phyloP scores from a whole-genome alignment of 2,797 vertebrate genomes.

The Erethizon dorsatum region DNA sequence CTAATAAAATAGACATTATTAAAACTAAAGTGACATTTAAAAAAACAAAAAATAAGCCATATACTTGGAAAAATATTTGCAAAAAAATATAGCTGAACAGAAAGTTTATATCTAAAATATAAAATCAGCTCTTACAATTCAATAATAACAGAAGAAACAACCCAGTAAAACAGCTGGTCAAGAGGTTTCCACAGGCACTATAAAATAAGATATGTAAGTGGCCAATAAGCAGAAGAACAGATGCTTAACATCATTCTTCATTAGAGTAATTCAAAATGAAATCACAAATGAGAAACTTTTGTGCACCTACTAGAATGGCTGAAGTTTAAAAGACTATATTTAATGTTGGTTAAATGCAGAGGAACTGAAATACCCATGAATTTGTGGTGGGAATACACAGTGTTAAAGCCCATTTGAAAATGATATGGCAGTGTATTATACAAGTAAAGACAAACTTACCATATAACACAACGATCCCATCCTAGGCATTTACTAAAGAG shows the following conservation, averaged over 20 bases:
- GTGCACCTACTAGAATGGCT: background rate
- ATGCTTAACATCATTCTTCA: background rate
- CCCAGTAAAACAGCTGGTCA: conserved; percentile 10
- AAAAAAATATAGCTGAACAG: conserved; percentile 15
- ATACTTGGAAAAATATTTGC: conserved; percentile 47
- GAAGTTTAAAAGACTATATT: conserved; percentile 42
- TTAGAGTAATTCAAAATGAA: conserved; percentile 47
- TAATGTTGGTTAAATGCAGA: conserved; percentile 13
- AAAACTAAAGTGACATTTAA: conserved; percentile 50
- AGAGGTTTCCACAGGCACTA: background rate
- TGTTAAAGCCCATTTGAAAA: conserved; percentile 30
- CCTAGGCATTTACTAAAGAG: background rate
- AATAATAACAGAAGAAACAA: conserved; percentile 55
- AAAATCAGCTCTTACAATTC: background rate
- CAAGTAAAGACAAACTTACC: conserved; percentile 44
- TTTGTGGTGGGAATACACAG: conserved; percentile 43
- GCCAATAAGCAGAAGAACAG: background rate
- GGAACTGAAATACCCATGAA: background rate
- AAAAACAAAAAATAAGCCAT: conserved; percentile 27
- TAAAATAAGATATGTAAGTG: conserved; percentile 20
- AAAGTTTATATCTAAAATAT: conserved; percentile 51
- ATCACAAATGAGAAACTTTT: conserved; percentile 4
- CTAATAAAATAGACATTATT: conserved; percentile 30
- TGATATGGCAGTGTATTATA: background rate
- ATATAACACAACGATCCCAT: conserved; percentile 5